Conservation (phyloP, 23 tunicate genomes). For the Styela plicata region DNA sequence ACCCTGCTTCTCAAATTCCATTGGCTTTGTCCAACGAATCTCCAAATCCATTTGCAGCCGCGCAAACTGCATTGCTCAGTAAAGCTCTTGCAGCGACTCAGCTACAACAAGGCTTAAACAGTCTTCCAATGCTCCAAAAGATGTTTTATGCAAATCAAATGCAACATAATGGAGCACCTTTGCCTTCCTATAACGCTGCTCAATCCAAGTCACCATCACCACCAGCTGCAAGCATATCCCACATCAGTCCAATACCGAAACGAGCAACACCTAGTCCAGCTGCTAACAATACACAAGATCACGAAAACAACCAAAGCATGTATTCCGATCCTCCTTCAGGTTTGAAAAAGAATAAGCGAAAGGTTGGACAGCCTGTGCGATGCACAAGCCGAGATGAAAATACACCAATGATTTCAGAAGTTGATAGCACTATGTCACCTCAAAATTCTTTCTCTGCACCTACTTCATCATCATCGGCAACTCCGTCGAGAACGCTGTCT, state of each 20-base stretch:
- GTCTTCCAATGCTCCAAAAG: background rate
- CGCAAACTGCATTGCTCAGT: slow-evolving; percentile 38
- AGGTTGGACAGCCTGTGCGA: slow-evolving; percentile 47
- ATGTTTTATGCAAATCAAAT: background rate
- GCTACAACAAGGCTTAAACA: slow-evolving; percentile 17
- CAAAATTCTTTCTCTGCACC: slow-evolving; percentile 12
- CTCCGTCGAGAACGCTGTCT: background rate
- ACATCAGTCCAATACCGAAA: background rate
- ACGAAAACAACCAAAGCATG: background rate
- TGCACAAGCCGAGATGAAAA: background rate
- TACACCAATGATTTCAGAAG: background rate
- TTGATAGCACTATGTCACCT: slow-evolving; percentile 22
- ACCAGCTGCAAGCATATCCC: background rate
- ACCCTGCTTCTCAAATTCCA: background rate
- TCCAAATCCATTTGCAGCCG: slow-evolving; percentile 15
- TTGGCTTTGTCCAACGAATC: slow-evolving; percentile 14
- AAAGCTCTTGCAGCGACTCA: slow-evolving; percentile 30
- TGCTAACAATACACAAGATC: background rate
- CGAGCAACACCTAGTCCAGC: background rate
- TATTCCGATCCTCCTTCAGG: slow-evolving; percentile 23
- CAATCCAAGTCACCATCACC: slow-evolving; percentile 5
- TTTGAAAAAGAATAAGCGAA: slow-evolving; percentile 39
- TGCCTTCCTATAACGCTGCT: background rate
- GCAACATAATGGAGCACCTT: background rate
- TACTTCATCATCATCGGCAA: background rate